Conservation (phyloP, 2,888 invertebrate genomes). For the Drosophila percnosoma region DNA sequence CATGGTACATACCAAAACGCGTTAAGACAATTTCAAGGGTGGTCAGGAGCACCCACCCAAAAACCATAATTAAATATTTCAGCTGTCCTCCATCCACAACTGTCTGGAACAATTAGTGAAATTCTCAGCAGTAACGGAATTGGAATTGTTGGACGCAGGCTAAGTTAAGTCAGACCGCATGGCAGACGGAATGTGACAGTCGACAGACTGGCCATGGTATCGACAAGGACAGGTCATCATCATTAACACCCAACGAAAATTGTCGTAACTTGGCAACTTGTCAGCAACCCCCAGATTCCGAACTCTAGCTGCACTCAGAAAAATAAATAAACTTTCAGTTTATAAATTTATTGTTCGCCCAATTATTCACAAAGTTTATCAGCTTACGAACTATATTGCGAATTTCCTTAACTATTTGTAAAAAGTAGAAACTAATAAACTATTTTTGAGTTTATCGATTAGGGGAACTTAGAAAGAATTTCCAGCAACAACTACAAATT, state of each 20-base stretch:
- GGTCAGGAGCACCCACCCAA: constrained; percentile 25
- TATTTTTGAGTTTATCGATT: background rate
- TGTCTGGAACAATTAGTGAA: constrained; percentile 66
- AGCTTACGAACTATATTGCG: background rate
- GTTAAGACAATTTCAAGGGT: constrained; percentile 23
- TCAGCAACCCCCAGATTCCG: background rate
- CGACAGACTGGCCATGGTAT: constrained; percentile 14
- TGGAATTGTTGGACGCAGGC: constrained; percentile 13
- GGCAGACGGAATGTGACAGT: background rate
- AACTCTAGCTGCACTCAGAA: constrained; percentile 2
- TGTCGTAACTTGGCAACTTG: constrained; percentile 48
- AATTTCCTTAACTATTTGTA: background rate
- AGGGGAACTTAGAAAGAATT: background rate
- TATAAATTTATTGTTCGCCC: background rate
- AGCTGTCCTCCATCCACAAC: constrained; percentile 40
- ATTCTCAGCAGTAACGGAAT: constrained; percentile 24
- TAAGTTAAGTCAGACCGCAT: constrained; percentile 31
- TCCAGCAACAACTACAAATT: background rate
- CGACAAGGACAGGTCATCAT: constrained; percentile 55
- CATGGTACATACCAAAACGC: background rate
- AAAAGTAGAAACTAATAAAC: background rate
- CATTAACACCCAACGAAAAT: constrained; percentile 68
- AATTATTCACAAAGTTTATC: background rate
- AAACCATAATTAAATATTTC: constrained; percentile 76
- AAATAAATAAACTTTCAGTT: background rate